These are phyloP conservation scores for Monoplex corrugatus DNA, from an alignment of 2,888 invertebrate genomes.

Conservation along the genomic window DNA sequence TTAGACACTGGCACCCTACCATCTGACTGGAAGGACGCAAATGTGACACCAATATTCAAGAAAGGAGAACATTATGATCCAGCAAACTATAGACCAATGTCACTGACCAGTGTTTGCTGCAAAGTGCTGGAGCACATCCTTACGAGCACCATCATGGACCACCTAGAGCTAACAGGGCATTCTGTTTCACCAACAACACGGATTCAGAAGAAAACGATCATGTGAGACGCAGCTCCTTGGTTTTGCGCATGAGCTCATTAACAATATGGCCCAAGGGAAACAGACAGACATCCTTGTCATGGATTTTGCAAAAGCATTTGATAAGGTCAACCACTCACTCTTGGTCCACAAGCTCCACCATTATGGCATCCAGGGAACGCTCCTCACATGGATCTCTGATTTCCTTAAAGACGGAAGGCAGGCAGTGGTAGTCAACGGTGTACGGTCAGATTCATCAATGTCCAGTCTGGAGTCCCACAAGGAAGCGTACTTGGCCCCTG, in stretches of 20 bases:
- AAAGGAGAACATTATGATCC: constrained; percentile 26
- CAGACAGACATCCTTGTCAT: constrained; percentile 15
- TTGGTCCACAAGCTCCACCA: constrained; percentile 27
- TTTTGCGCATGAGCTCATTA: not conserved
- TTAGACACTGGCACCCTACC: not conserved
- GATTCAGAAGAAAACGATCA: not conserved
- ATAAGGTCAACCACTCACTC: constrained; percentile 25
- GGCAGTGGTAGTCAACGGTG: constrained; percentile 14
- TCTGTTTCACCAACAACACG: not conserved
- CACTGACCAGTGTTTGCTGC: not conserved
- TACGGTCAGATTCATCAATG: not conserved
- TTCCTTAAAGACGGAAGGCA: not conserved
- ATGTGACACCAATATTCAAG: constrained; percentile 24
- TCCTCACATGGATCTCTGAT: not conserved
- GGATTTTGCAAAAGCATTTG: constrained; percentile 33
- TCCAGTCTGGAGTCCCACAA: constrained; percentile 29
- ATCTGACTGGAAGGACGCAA: constrained; percentile 32
- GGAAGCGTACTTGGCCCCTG: not conserved
- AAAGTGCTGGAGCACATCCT: not conserved
- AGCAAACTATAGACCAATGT: not conserved
- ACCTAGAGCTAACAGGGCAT: not conserved
- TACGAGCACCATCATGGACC: constrained; percentile 3
- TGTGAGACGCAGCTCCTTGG: constrained; percentile 20
- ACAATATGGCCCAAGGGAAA: not conserved
- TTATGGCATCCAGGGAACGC: not conserved